Percentiles rank a stretch among this genome's conserved stretches.
Conservation (phyloP, 2,113 vertebrate genomes). For the Thalassoma bifasciatum region DNA sequence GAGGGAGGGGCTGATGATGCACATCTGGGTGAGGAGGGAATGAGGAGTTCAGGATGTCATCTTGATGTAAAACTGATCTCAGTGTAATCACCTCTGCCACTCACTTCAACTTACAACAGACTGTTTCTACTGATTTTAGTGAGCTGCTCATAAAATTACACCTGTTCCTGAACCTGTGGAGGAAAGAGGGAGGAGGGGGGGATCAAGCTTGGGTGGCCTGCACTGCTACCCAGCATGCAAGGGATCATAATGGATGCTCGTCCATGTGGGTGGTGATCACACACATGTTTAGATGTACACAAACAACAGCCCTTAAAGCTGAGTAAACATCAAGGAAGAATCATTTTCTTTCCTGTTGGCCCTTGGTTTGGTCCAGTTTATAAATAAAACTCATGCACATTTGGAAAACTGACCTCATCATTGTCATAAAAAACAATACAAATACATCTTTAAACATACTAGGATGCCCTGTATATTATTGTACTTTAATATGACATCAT, state of each 20-base stretch:
- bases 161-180: slow-evolving; percentile 25
- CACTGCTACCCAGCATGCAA: slow-evolving; percentile 42
- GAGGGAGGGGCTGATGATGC: slow-evolving; percentile 17
- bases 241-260: slow-evolving; percentile 16
- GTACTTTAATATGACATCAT: not conserved
- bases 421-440: slow-evolving; percentile 7
- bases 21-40: slow-evolving; percentile 50
- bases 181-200: not conserved
- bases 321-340: not conserved
- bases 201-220: slow-evolving; percentile 45
- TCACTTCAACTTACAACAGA: slow-evolving; percentile 38
- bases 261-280: slow-evolving; percentile 37
- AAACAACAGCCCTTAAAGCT: not conserved
- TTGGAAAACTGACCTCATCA: slow-evolving; percentile 1
- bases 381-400: slow-evolving; percentile 1
- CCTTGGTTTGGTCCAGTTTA: slow-evolving; percentile 15
- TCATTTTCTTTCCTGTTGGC: not conserved
- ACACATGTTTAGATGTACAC: not conserved
- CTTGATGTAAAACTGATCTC: slow-evolving; percentile 24
- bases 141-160: slow-evolving; percentile 34
- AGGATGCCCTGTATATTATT: not conserved
- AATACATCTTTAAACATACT: not conserved
- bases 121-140: not conserved
- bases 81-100: slow-evolving; percentile 29
- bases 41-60: slow-evolving; percentile 29